Base-by-base conservation (phyloP, 2,797 vertebrate genomes). In the Geotrypetes seraphini region DNA sequence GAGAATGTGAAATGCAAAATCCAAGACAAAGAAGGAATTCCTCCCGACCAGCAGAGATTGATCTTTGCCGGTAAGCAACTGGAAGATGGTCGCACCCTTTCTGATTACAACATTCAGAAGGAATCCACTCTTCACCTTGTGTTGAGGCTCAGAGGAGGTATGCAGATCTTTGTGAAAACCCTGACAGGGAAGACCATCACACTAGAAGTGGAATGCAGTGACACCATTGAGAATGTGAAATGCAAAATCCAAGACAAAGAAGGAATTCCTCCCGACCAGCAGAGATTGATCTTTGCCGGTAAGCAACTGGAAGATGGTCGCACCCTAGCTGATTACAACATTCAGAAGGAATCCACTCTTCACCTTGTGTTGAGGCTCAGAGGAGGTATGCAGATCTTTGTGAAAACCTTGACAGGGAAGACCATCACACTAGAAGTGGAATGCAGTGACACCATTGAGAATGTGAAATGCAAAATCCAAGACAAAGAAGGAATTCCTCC, bases 261-360 rank as follows among this genome's bases (percentile, higher is more conserved):
- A 12, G 27, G 57, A 18, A 39, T 65, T 11, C 47, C 56, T 0
- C 76, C 76, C 0, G 79, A 83, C 17, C 81, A 85, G 66, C 81
- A 84, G 73, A 50, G 82, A 33, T 47, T 85, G 39, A 83, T 82
- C 53, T 84, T 85, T 1, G 80, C 79, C 0, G 78, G 78, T 1
- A 81, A 80, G 33, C 77, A 81, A 53, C 61, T 81, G 7, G 78
- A 81, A 47, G 79, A 80, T 10, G 63, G 63, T 0, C 73, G 77
- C 3, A 80, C 78, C 7, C 0, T 33, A 2, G 54, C 54, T 4
- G 26, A 52, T 29, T 55, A 39, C 47, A 63, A 64, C 31, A 76
- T 81, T 49, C 71, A 69, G 62, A 51, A 66, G 7, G 67, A 71
- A 19, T 73, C 65, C 16, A 66, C 63, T 10, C 67, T 74, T 16